phyloP scores from a whole-genome alignment of 1,140 invertebrate species.

The Aphidius gifuensis region DNA sequence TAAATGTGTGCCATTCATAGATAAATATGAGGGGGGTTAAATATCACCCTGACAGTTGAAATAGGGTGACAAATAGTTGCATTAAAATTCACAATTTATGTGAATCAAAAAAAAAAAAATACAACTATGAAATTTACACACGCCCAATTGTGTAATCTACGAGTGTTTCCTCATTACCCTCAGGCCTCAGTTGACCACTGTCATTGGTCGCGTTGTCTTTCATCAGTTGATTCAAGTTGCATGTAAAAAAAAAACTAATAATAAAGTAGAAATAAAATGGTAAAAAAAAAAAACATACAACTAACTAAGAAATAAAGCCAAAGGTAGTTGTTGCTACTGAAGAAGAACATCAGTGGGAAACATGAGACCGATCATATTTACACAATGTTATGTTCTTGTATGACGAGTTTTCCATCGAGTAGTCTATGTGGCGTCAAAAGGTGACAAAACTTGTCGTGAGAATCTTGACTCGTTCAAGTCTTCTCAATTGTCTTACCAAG shows the following conservation, averaged over 20 bases:
- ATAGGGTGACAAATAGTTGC: slow-evolving; percentile 6
- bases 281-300: too few species aligned
- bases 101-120: slow-evolving; percentile 7
- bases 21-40: background rate
- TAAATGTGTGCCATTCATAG: slow-evolving; percentile 7
- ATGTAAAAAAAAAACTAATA: background rate
- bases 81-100: slow-evolving; percentile 5
- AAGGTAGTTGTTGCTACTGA: too few species aligned
- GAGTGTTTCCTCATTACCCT: slow-evolving; percentile 18
- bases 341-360: too few species aligned
- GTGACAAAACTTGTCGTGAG: slow-evolving; percentile 25
- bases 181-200: slow-evolving; percentile 2
- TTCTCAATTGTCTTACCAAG: too few species aligned
- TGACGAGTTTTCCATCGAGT: slow-evolving; percentile 21
- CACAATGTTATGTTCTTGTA: slow-evolving; percentile 2
- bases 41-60: background rate
- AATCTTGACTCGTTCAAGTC: slow-evolving; percentile 11
- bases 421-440: background rate
- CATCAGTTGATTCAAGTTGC: background rate
- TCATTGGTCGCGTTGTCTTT: background rate
- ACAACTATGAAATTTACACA: background rate
- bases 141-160: slow-evolving; percentile 17
- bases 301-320: too few species aligned
- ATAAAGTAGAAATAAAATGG: too few species aligned
- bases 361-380: slow-evolving; percentile 13